These are phyloP conservation scores for Pseudococcus longispinus DNA, from an alignment of 2,888 invertebrate species.

Conservation along the genomic window DNA sequence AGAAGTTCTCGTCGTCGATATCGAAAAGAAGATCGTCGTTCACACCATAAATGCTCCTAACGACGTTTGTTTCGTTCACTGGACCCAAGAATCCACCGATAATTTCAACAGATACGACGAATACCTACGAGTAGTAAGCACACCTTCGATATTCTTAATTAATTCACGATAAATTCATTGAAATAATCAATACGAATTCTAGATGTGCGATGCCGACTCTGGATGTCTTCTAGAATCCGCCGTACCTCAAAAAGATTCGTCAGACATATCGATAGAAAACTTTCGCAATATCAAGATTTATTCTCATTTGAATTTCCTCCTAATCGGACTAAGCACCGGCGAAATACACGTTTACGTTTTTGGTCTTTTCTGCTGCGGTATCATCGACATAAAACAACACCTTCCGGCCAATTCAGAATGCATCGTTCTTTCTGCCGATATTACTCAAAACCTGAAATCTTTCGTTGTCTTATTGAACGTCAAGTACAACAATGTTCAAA, in stretches of 20 bases:
- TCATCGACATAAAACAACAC: conserved; percentile 68
- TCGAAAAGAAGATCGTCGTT: conserved; percentile 83
- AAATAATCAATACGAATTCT: neutral
- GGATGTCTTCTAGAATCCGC: conserved; percentile 54
- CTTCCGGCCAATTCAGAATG: conserved; percentile 61
- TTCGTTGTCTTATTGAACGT: conserved; percentile 72
- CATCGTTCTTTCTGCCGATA: conserved; percentile 70
- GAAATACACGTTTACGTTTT: conserved; percentile 78
- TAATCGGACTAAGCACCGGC: conserved; percentile 80
- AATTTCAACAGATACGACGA: conserved; percentile 46
- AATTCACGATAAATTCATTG: neutral
- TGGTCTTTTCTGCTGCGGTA: conserved; percentile 83
- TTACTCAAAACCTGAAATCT: conserved; percentile 75
- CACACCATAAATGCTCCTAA: conserved; percentile 69
- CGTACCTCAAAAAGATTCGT: conserved; percentile 51
- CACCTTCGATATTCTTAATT: neutral
- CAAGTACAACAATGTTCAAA: conserved; percentile 60
- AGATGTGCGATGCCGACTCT: conserved; percentile 56
- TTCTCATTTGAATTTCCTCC: conserved; percentile 74
- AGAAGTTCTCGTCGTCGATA: conserved; percentile 76
- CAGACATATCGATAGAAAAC: conserved; percentile 48
- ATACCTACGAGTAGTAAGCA: neutral
- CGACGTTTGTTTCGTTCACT: conserved; percentile 77
- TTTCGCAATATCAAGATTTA: conserved; percentile 64
- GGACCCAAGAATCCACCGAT: conserved; percentile 68